Percentiles rank a stretch among this genome's conserved stretches.
phyloP scores from a whole-genome alignment of 2,797 vertebrate genomes.

The Glossophaga mutica region DNA sequence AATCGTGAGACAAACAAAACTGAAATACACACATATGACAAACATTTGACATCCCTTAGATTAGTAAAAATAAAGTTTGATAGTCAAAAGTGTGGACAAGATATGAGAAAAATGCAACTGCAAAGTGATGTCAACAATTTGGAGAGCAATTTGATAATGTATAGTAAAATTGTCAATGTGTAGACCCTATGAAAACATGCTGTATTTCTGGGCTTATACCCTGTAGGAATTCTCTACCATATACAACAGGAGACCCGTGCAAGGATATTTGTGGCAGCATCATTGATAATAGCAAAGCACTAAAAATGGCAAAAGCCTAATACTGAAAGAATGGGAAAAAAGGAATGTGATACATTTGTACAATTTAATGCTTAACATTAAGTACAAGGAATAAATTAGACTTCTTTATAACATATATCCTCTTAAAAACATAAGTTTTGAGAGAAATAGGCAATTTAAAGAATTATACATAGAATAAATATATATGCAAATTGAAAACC shows the following conservation, averaged over 20 bases:
- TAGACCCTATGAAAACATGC: not conserved
- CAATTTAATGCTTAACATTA: not conserved
- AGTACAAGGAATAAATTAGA: not conserved
- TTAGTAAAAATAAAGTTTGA: not conserved
- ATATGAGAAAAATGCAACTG: not conserved
- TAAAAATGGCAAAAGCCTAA: not conserved
- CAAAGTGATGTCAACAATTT: not conserved
- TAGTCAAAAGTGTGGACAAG: not conserved
- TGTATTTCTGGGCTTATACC: not conserved
- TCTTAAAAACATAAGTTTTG: not conserved
- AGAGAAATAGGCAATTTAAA: not conserved
- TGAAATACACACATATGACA: not conserved
- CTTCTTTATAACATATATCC: not conserved
- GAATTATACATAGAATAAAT: not conserved
- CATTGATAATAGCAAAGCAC: not conserved
- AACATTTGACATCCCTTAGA: not conserved
- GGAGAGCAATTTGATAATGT: not conserved
- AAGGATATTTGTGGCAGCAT: not conserved
- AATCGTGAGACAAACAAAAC: not conserved
- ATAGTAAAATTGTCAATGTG: not conserved
- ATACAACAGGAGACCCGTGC: not conserved
- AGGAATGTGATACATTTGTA: not conserved
- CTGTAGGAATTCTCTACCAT: not conserved
- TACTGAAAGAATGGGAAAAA: not conserved
- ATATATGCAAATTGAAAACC: not conserved